A percentile compares a stretch with the other conserved stretches of the same genome.
These are phyloP conservation scores for Oxycera nigricornis DNA, from an alignment of 2,888 invertebrate species.

Conservation along the genomic window DNA sequence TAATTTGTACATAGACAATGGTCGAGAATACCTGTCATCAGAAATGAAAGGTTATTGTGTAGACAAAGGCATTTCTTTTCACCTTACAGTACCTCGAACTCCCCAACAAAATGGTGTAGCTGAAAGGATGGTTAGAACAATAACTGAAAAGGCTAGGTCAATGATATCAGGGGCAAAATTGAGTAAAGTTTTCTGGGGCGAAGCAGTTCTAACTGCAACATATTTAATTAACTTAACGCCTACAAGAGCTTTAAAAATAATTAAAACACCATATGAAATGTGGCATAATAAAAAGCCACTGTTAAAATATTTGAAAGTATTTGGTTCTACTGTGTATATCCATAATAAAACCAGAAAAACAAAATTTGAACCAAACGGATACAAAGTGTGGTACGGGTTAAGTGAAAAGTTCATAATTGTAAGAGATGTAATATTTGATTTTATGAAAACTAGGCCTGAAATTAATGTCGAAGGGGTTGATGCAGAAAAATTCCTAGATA, in stretches of 20 bases:
- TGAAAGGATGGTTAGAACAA: slow-evolving; percentile 54
- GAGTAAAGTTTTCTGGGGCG: slow-evolving; percentile 56
- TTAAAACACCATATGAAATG: slow-evolving; percentile 56
- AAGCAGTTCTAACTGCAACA: slow-evolving; percentile 55
- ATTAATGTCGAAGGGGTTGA: not conserved
- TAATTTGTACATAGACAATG: slow-evolving; percentile 52
- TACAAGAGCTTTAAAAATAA: slow-evolving; percentile 52
- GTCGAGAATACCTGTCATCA: slow-evolving; percentile 51
- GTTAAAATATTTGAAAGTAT: slow-evolving; percentile 52
- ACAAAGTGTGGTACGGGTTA: slow-evolving; percentile 54
- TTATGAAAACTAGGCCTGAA: slow-evolving; percentile 48
- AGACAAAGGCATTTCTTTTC: slow-evolving; percentile 51
- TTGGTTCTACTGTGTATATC: too few species aligned
- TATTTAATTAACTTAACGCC: slow-evolving; percentile 56
- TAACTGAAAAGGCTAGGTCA: slow-evolving; percentile 54
- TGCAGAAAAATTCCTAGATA: not conserved
- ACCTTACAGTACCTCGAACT: slow-evolving; percentile 55
- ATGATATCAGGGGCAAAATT: slow-evolving; percentile 54
- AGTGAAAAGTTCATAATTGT: slow-evolving; percentile 51
- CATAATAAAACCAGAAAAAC: too few species aligned
- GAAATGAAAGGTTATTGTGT: slow-evolving; percentile 51
- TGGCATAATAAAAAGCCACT: slow-evolving; percentile 56
- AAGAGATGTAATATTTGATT: slow-evolving; percentile 55
- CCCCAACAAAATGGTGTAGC: slow-evolving; percentile 56
- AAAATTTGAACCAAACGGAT: slow-evolving; percentile 55